Evolutionary conservation across 2,888 invertebrate species (phyloP), one percentile per base, ranked within the genome.

Genomic region (Pasiphila rectangulata): DNA sequence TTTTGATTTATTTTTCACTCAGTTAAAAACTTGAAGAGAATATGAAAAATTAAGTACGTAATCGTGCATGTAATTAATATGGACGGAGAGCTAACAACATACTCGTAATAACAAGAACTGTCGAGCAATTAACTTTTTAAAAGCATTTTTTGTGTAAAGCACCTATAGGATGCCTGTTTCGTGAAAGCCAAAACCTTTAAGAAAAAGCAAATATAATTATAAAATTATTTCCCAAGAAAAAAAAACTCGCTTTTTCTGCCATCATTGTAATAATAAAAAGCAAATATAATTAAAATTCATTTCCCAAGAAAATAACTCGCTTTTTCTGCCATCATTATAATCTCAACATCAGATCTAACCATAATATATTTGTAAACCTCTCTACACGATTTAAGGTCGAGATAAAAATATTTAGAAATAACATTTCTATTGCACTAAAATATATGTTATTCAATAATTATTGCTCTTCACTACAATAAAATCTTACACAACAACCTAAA

Each of bases 301-400:
- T 32, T 17, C 32, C 16, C 16, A 32, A 32, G 16, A 55, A 61
- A 54, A 57, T 61, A 56, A 50, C 63, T 17, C 52, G 52, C 46
- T 25, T 62, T 57, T 72, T 71, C 67, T 68, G 76, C 57, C 64
- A 64, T 72, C 76, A 43, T 19, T 48, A 75, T 84, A 87, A 87
- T 87, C 87, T 87, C 87, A 86, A 77, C 75, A 76, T 87, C 87
- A 87, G 86, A 84, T 87, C 85, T 75, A 77, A 69, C 65, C 67
- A 67, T 64, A 64, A 71, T 67, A 71, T 67, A 70, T 67, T 57
- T 54, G 46, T 46, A 51, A 56, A 47, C 20, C 39, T 46, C 54
- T 51, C 68, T 70, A 73, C 63, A 54, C 41, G 64, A 52, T 60
- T 64, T 64, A 53, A 57, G 54, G 60, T 61, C 57, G 66, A 72